phyloP scores from a whole-genome alignment of 2,113 vertebrate species.

The Sisor rabdophorus region DNA sequence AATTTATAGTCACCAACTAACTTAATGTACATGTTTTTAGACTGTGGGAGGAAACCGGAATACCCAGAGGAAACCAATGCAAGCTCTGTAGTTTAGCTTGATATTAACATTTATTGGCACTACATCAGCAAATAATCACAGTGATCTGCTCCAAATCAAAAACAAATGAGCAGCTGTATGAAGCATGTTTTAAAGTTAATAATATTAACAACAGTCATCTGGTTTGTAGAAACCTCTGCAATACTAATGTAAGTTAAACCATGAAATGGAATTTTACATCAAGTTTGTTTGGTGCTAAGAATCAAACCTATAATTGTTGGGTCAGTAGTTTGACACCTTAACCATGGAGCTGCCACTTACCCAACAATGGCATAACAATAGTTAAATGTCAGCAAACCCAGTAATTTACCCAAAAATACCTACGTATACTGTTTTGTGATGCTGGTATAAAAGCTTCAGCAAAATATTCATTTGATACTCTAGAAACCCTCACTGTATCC shows the following conservation, averaged over 20 bases:
- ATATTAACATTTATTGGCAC: too few species aligned
- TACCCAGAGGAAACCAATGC: too few species aligned
- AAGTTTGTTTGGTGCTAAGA: too few species aligned
- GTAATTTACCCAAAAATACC: not conserved
- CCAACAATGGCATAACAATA: not conserved
- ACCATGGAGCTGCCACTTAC: too few species aligned
- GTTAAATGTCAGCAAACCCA: not conserved
- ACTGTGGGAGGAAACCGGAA: too few species aligned
- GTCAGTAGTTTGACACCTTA: too few species aligned
- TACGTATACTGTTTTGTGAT: slow-evolving; percentile 1
- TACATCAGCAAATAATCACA: not conserved
- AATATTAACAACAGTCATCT: not conserved
- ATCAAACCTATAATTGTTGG: too few species aligned
- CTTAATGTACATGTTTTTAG: too few species aligned
- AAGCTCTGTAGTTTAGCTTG: too few species aligned
- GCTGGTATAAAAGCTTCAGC: slow-evolving; percentile 2
- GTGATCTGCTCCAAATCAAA: not conserved
- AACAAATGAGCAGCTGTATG: not conserved
- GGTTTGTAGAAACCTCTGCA: not conserved
- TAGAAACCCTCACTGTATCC: not conserved
- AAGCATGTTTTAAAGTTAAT: too few species aligned
- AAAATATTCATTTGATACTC: slow-evolving; percentile 13
- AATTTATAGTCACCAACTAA: too few species aligned
- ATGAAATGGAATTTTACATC: not conserved
- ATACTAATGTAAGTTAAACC: not conserved